Evolutionary conservation across 2,888 invertebrate species (phyloP), one percentile per base, ranked within the genome.

Genomic region (Dryobota labecula): DNA sequence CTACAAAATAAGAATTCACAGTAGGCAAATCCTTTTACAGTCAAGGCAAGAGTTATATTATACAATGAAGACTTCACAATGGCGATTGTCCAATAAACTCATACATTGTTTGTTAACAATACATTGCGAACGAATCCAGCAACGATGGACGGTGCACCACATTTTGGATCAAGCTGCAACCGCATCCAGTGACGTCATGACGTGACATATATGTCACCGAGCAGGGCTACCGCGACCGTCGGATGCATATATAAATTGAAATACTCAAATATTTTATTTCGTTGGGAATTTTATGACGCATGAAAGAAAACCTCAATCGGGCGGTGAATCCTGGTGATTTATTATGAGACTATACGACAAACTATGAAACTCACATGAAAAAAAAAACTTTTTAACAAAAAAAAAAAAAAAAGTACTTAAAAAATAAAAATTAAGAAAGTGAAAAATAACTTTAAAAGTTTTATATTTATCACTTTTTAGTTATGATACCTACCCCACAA

Each of bases 111-210:
- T 41, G 43, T 41, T 45, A 36, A 51, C 53, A 64, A 65, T 67
- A 45, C 54, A 58, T 56, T 20, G 18, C 13, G 41, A 54, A 62
- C 30, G 54, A 56, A 54, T 61, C 20, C 43, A n/a, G 15, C 36
- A 43, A 27, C 43, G 57, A 75, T 51, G 69, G n/a, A 54, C 24
- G 60, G 45, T 58, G 30, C 43, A 63, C 47, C 33, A 64, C 70
- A 82, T 77, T 80, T 83, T 72, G 67, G 33, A 70, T 65, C 57
- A 63, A 27, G 36, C 24, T 49, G 30, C 43, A 56, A 64, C 72
- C 67, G 51, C 72, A 58, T 56, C n/a, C 58, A 7, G 65, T 65
- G 57, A 69, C 47, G 53, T 69, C 51, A 57, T 68, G 65, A 56
- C 51, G 47, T 57, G 67, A 57, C 58, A 54, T 30, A 65, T 13